Evolutionary conservation across 2,113 vertebrate species (phyloP), one percentile per base, ranked within the genome.

Genomic region (Todiramphus saurophagus): DNA sequence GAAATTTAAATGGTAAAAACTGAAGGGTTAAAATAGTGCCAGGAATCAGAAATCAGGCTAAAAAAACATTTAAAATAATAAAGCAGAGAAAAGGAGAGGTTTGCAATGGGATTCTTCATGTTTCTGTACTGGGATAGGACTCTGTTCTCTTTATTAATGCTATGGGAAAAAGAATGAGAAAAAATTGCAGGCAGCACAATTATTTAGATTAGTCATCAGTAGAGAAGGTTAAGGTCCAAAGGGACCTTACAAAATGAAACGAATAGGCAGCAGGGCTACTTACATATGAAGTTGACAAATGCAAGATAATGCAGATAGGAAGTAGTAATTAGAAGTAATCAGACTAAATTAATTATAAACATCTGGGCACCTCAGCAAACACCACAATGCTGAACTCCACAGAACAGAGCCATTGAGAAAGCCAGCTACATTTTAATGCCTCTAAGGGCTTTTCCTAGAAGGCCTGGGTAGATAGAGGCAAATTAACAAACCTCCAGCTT

Each of bases 341-440:
- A 95, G 56, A 82, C 64, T 93, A 92, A 97, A 94, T 92, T 92
- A 94, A 94, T 95, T 94, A 81, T 87, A 95, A 94, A 89, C 73
- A 90, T 94, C 79, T 92, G 88, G 48, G 56, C 24, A 78, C 58
- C 60, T 93, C 79, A 90, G 73, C 48, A 90, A 95, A 94, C 53
- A 75, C 10, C 35, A 72, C 60, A 87, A 75, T 50, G 53, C 0
- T 1, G 46, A 90, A 51, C 51, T 87, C 33, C 53, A 89, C 35
- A 43, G 30, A 83, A 53, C 1, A 67, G 30, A 92, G 23, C 6
- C 30, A 44, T 10, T 62, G 56, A 90, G 62, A 70, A 92, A 90
- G 33, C 30, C 56, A 89, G 60, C 5, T 79, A 56, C 2, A 19
- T 76, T 84, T 72, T 85, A 62, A 50, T 0, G 1, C 31, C 37